These are phyloP conservation scores for Rhinoderma darwinii DNA, from an alignment of 2,113 vertebrate species.

Conservation along the genomic window DNA sequence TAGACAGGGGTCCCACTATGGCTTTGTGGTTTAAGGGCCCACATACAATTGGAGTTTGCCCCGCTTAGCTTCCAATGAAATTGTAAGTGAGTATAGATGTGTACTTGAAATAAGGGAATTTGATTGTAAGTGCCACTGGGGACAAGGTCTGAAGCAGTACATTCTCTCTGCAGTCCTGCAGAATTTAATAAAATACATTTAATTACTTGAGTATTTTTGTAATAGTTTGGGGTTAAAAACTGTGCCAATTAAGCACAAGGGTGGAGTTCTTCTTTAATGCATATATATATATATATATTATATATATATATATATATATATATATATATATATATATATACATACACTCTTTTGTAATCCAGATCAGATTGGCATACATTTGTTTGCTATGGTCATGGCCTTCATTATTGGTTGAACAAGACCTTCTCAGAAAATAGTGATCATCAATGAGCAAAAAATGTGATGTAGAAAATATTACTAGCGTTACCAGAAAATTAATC, in stretches of 20 bases:
- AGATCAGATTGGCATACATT: not conserved
- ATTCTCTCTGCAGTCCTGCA: too few relatives aligned
- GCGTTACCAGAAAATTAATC: not conserved
- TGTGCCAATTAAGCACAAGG: not conserved
- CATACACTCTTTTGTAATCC: not conserved
- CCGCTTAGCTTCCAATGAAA: not conserved
- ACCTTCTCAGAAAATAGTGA: not conserved
- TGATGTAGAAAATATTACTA: not conserved
- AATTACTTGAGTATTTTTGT: not conserved
- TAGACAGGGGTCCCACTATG: not conserved
- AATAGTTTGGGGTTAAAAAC: not conserved
- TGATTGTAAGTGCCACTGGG: too few relatives aligned
- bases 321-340: too few relatives aligned
- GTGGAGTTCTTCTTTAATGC: not conserved
- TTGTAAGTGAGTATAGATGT: not conserved
- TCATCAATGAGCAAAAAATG: not conserved
- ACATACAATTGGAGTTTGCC: not conserved
- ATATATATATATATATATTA: too few relatives aligned
- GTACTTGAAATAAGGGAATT: too few relatives aligned
- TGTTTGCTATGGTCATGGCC: not conserved
- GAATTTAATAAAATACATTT: not conserved
- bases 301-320: too few relatives aligned
- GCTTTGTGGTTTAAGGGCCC: not conserved
- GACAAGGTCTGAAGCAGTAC: too few relatives aligned
- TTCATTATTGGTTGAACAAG: not conserved